These are phyloP conservation scores for Tamandua tetradactyla DNA, from an alignment of 2,797 vertebrate species.

Conservation along the genomic window DNA sequence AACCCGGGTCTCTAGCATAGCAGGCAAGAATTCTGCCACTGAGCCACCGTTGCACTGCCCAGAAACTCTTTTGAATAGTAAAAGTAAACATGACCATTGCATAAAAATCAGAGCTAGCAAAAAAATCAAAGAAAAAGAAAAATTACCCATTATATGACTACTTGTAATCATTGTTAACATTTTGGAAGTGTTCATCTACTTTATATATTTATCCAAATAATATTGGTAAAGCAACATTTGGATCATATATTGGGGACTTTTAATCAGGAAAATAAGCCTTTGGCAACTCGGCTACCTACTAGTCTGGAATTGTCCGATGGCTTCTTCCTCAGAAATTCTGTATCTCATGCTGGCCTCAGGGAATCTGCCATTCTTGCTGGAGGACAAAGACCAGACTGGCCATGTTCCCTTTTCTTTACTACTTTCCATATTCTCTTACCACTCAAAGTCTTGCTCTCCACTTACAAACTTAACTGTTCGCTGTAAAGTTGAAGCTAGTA, in stretches of 20 bases:
- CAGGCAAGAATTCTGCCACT: too few relatives aligned
- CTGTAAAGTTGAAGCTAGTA: not conserved
- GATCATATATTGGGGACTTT: not conserved
- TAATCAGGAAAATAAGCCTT: not conserved
- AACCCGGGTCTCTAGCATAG: too few relatives aligned
- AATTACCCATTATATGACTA: not conserved
- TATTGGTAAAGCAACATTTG: not conserved
- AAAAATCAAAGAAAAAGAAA: not conserved
- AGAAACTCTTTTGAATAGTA: too few relatives aligned
- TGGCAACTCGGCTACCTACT: not conserved
- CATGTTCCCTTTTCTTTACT: not conserved
- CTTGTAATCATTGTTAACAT: not conserved
- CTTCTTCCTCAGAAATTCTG: not conserved
- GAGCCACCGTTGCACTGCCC: too few relatives aligned
- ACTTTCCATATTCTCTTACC: not conserved
- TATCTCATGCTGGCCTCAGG: not conserved
- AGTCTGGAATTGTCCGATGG: not conserved
- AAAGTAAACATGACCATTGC: not conserved
- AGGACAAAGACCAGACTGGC: not conserved
- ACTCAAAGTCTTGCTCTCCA: not conserved
- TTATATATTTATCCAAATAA: not conserved
- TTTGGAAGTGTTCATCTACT: not conserved
- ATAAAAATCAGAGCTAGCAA: not conserved
- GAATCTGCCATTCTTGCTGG: not conserved
- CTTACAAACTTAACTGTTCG: not conserved